Evolutionary conservation across 2,113 vertebrate species (phyloP), one percentile per base, ranked within the genome.

Genomic region (Polyodon spathula): DNA sequence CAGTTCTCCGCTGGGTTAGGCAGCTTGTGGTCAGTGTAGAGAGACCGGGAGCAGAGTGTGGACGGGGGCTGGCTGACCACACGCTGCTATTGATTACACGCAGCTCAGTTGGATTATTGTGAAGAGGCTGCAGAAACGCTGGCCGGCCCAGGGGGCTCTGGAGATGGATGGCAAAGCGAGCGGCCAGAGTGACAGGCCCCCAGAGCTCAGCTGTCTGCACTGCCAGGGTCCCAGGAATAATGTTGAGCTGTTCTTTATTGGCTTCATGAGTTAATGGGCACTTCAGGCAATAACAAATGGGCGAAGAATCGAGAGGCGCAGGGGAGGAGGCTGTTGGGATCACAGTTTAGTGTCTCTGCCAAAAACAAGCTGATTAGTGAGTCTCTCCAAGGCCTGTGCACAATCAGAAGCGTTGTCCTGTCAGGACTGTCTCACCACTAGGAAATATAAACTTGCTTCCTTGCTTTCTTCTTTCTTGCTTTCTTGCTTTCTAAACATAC

Each of bases 201-300:
- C 63, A 57, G 68, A 64, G 57, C 56, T 61, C 59, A 51, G 37
- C 61, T 58, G 64, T 68, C 64, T 56, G 16, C 15, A 50, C 67
- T 56, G 42, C 58, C 27, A 14, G 53, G 41, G 40, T 54, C 53
- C 41, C 59, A 66, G 63, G 66, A 68, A 74, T 74, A 72, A 63
- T 76, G 73, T 72, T 66, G 70, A 78, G 76, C 70, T 71, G 59
- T 68, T 72, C 73, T 69, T 61, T 76, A 78, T 78, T 78, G 76
- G 76, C 75, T 78, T 76, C 72, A 76, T 76, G 73, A 78, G 71
- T 76, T 78, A 78, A 78, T 78, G 73, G 76, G 70, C 59, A 72
- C 76, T 71, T 78, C 76, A 76, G 43, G 63, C 66, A 56, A 73
- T 72, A 76, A 76, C 70, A 66, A 71, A 78, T 78, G 55, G 67